Conservation (phyloP, 35 echinoderm and acorn worm species). For the Chiridota heheva region DNA sequence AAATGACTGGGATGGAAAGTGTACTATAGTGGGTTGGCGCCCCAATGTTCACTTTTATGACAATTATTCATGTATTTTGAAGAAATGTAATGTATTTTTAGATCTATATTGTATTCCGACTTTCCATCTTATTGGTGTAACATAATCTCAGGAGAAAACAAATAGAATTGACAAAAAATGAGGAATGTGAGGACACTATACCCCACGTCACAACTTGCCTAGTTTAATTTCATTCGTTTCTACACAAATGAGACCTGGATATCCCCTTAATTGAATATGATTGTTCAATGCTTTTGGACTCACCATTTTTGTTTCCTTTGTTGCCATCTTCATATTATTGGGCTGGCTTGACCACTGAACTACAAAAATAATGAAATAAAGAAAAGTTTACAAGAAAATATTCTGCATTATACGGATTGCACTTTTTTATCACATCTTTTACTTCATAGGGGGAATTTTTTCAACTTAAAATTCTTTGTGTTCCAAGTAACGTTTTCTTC, state of each 20-base stretch:
- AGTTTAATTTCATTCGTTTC: too few relatives aligned
- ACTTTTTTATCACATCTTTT: neutral
- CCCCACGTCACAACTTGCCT: too few relatives aligned
- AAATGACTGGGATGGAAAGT: too few relatives aligned
- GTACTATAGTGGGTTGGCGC: too few relatives aligned
- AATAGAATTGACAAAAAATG: too few relatives aligned
- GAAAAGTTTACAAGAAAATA: neutral
- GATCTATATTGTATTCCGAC: too few relatives aligned
- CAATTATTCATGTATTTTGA: neutral
- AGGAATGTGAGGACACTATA: too few relatives aligned
- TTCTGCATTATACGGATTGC: neutral
- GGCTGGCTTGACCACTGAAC: neutral
- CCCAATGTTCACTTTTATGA: neutral
- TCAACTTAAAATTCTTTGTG: constrained; percentile 54
- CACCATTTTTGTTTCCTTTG: neutral
- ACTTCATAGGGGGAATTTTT: constrained; percentile 56
- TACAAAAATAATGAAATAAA: neutral
- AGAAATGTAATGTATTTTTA: too few relatives aligned
- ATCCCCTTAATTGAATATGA: too few relatives aligned
- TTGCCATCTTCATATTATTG: neutral
- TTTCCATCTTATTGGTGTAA: too few relatives aligned
- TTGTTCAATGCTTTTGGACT: neutral
- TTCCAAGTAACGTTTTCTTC: constrained; percentile 70
- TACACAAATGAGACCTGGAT: too few relatives aligned
- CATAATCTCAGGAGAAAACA: too few relatives aligned